Percentiles rank a stretch among this genome's conserved stretches.
Evolutionary conservation across 2,888 invertebrate species (phyloP).

Genomic region (Drosophila dives): DNA sequence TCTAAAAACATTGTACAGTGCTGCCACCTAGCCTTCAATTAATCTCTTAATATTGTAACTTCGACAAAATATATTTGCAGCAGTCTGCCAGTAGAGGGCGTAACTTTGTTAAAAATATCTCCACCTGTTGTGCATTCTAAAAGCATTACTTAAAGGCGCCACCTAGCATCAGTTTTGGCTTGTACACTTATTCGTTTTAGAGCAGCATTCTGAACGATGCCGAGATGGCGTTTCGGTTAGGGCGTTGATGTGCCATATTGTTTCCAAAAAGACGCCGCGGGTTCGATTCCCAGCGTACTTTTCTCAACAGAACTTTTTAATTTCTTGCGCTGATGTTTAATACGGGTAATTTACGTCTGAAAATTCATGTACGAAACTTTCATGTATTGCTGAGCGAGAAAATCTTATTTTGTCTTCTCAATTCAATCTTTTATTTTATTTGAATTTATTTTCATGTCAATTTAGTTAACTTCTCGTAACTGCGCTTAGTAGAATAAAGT

Average conservation of each 20-base stretch:
- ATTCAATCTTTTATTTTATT: not conserved
- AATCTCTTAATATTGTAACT: not conserved
- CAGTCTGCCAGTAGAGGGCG: too few species aligned
- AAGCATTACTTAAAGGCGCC: not conserved
- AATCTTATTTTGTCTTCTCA: conserved; percentile 27
- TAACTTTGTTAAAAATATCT: not conserved
- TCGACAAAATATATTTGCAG: not conserved
- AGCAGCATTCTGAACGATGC: rapidly evolving
- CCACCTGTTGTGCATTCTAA: conserved; percentile 22
- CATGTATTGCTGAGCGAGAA: conserved; percentile 79
- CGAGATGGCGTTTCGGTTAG: conserved; percentile 33
- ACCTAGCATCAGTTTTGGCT: not conserved
- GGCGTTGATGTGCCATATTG: not conserved
- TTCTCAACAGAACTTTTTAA: conserved; percentile 8
- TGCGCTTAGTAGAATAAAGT: not conserved
- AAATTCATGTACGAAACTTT: conserved; percentile 70
- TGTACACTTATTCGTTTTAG: not conserved
- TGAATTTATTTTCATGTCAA: not conserved
- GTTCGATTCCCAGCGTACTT: conserved; percentile 32
- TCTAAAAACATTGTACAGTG: too few species aligned
- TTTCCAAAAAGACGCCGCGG: not conserved
- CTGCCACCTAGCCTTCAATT: too few species aligned
- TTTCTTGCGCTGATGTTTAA: conserved; percentile 81
- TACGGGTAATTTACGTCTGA: conserved; percentile 85
- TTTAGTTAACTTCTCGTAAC: not conserved